Base-by-base conservation (phyloP, 2,888 invertebrate genomes). In the Drosophila meridiana region DNA sequence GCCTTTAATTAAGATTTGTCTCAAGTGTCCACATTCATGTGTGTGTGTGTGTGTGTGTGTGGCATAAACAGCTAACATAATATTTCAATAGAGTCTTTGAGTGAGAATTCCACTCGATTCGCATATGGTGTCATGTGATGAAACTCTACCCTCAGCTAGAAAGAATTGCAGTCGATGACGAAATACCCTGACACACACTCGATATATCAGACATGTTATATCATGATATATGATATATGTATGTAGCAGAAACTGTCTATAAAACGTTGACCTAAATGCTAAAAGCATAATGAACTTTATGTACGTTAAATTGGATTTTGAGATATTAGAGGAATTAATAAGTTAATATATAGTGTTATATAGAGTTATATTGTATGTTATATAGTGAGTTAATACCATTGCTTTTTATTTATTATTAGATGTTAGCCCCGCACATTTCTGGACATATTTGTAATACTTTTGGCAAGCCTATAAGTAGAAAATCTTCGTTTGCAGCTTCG, bases 1-100 rank as follows among this genome's bases (percentile, higher is more conserved):
- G 73, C 26, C 65, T 65, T 62, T 76, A 78, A 76, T 76, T 78
- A 78, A 73, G 76, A 68, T 62, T 61, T 73, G 76, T 76, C 76
- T 76, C 73, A 73, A 76, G 76, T 78, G 68, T 28, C 40, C n/a
- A 30, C 47, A 47, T 61, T 32, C 34, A 20, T 20, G 32, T 9
- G 9, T 36, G 28, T 38, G 28, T 26, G 26, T 36, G 26, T 13
- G 26, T 36, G 26, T 7, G 36, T 38, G 52, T 32, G 34, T 28
- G 28, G 55, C 14, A 38, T 36, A 28, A 55, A 40, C 38, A 45
- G 58, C 58, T 11, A 38, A 34, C 56, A 30, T 52, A 34, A 52
- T 56, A 57, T 43, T 64, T 56, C 32, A 36, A 65, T 57, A 38
- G 48, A 42, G 50, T 53, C 32, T 40, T n/a, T 13, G 32, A 60